Conservation (phyloP, 1,140 invertebrate genomes). For the Nylanderia fulva region DNA sequence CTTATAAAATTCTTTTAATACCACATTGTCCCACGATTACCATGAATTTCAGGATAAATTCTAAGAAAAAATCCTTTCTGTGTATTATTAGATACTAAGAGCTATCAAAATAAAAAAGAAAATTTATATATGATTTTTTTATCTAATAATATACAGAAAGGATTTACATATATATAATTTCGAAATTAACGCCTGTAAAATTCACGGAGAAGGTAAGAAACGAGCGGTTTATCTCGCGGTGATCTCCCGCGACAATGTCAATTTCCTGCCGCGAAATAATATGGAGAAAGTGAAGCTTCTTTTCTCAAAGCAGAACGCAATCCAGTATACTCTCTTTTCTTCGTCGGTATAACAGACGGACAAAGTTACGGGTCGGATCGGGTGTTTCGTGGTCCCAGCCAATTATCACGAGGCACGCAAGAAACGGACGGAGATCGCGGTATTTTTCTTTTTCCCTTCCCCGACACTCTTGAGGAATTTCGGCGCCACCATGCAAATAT, state of each 20-base stretch:
- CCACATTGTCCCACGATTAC: too few species aligned
- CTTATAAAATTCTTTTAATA: too few species aligned
- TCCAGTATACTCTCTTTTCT: not conserved
- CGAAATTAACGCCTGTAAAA: not conserved
- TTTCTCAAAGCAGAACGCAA: not conserved
- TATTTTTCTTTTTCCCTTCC: conserved; percentile 25
- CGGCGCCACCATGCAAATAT: conserved; percentile 30
- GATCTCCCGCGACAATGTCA: conserved; percentile 37
- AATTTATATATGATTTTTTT: not conserved
- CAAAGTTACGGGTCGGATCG: conserved; percentile 3
- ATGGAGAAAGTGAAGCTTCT: conserved; percentile 30
- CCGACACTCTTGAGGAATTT: conserved; percentile 23
- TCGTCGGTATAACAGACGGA: conserved; percentile 28
- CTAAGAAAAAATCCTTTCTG: too few species aligned
- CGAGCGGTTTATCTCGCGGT: conserved; percentile 12
- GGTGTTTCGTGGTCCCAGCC: conserved; percentile 18
- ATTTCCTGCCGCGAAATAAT: conserved; percentile 47
- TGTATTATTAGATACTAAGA: not conserved
- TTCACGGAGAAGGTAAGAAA: not conserved
- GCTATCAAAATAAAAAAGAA: not conserved
- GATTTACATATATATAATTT: not conserved
- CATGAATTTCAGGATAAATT: too few species aligned
- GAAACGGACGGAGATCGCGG: not conserved
- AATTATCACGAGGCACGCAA: conserved; percentile 51
- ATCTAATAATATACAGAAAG: too few species aligned